phyloP scores from a whole-genome alignment of 1,140 invertebrate species.

The Kradibia gibbosae region DNA sequence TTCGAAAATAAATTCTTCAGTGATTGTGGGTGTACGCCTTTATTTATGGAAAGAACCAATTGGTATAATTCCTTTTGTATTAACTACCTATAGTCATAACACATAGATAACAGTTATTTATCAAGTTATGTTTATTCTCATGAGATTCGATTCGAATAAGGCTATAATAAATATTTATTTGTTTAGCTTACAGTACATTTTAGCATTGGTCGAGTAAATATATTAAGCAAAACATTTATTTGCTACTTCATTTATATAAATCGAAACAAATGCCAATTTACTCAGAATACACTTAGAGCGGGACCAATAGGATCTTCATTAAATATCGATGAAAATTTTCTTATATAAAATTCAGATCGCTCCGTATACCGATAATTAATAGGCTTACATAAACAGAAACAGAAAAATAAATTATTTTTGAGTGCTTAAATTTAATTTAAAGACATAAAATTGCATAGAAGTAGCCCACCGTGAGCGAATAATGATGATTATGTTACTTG shows the following conservation, averaged over 20 bases:
- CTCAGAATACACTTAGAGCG: neutral
- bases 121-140: neutral
- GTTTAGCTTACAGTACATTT: neutral
- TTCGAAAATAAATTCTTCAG: neutral
- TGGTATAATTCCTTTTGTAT: neutral
- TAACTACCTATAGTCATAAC: neutral
- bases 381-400: slow-evolving; percentile 8
- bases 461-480: neutral
- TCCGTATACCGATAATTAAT: slow-evolving; percentile 9
- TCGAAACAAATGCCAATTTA: neutral
- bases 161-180: neutral
- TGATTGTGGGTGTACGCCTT: neutral
- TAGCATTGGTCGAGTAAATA: neutral
- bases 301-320: neutral
- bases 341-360: neutral
- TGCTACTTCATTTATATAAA: neutral
- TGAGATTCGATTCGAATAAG: neutral
- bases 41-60: neutral
- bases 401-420: slow-evolving; percentile 8
- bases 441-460: slow-evolving; percentile 26
- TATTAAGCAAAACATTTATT: neutral
- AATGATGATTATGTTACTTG: neutral
- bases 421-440: slow-evolving; percentile 6
- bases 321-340: neutral
- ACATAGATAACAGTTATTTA: neutral